Evolutionary conservation across 2,888 invertebrate genomes (phyloP), one percentile per base, ranked within the genome.

Genomic region (Beris chalybata): DNA sequence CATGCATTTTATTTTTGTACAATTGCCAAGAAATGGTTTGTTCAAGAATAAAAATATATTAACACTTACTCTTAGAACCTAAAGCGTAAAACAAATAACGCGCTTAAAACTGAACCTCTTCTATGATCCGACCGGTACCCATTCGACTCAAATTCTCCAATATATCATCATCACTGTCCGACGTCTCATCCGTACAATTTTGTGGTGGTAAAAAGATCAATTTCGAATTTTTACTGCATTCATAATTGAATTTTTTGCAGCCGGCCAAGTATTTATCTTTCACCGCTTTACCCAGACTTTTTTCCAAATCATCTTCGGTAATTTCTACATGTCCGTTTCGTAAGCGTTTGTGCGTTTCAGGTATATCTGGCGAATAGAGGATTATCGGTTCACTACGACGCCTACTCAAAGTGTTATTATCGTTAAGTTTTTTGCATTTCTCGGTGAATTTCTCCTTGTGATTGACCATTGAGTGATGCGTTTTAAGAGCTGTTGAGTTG

Each of bases 151-250:
- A 44, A n/a, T 4, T 52, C 2, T 67, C 68, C 30, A 68, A 38
- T 15, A 54, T 30, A 47, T 68, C 68, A 15, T 4, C 50, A 13
- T 68, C 68, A 9, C 53, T 63, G 11, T 65, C 68, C 29, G 68
- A 57, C 22, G 9, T 64, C 1, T 12, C 9, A 22, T 29, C 15
- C 13, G 4, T 7, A n/a, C 38, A 11, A 11, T 47, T 54, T 5
- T 65, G 67, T 22, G 22, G 22, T 7, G 65, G 65, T n/a, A 64
- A 47, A 32, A 65, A 68, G 3, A 68, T 6, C 31, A 68, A 22
- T n/a, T 52, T 52, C 5, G 65, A 63, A 4, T 63, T 50, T 22
- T 47, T 12, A 47, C 48, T 57, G 47, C 53, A 65, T 11, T 58
- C 57, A 38, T 53, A 12, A 1, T 15, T 50, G 9, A 66, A 63